These are phyloP conservation scores for Leuciscus waleckii DNA, from an alignment of 2,797 vertebrate species.

Conservation along the genomic window DNA sequence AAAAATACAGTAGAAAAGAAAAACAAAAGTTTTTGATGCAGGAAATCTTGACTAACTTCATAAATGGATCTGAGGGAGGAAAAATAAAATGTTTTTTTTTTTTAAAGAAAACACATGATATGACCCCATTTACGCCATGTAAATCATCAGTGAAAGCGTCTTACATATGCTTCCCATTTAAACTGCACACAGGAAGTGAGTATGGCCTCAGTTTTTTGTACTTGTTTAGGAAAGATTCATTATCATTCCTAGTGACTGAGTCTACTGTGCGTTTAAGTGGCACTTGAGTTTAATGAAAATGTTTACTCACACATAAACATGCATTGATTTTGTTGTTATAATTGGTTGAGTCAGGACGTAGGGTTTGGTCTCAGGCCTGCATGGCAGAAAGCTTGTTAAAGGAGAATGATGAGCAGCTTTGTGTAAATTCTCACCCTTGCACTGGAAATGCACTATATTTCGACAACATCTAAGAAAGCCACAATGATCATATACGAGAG, in stretches of 20 bases:
- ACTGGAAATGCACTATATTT: neutral
- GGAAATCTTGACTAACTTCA: neutral
- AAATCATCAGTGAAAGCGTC: neutral
- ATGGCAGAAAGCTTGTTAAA: neutral
- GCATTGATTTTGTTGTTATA: constrained; percentile 11
- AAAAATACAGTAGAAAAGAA: neutral
- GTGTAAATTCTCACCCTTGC: neutral
- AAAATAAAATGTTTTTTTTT: too few species aligned
- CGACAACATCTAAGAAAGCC: neutral
- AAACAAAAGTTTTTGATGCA: neutral
- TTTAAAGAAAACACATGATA: neutral
- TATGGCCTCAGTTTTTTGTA: neutral
- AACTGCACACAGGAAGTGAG: constrained; percentile 18
- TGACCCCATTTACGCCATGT: neutral
- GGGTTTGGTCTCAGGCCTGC: constrained; percentile 13
- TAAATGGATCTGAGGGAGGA: neutral
- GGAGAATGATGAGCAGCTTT: neutral
- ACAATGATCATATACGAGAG: neutral
- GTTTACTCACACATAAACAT: constrained; percentile 37
- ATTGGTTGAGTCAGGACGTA: constrained; percentile 20
- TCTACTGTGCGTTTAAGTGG: constrained; percentile 29
- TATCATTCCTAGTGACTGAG: constrained; percentile 14
- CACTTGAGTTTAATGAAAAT: constrained; percentile 21
- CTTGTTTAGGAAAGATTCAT: constrained; percentile 29
- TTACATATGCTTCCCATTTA: constrained; percentile 10